Base-by-base conservation (phyloP, 2,888 invertebrate species). In the Chymomyza procnemis region DNA sequence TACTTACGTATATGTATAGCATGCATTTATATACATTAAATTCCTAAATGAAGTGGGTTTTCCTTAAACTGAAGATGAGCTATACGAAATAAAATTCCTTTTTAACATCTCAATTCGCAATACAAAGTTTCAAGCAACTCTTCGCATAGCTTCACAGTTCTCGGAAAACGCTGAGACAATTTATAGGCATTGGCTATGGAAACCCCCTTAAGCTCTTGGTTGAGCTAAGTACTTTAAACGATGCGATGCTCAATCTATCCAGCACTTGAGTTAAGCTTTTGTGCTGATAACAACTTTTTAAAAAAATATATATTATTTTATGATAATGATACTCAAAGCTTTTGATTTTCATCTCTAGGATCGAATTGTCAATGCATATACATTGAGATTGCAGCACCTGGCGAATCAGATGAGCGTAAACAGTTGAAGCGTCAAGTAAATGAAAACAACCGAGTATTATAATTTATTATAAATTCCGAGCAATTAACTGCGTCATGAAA, bases 401-500 rank as follows among this genome's bases (percentile, higher is more conserved):
- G 12, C 34, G 34, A 41, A 41, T 12, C 34, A 41, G 34, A 41
- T 41, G 34, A 41, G 34, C 12, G 34, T 41, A 41, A 41, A 41
- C 34, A 41, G 34, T 41, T 12, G 12, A 41, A 41, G 34, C 34
- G 12, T 41, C 34, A 41, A 41, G 34, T 41, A 3, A 41, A 41
- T 41, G 34, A 0, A 12, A 41, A 41, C 34, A 41, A 41, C 34
- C 12, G 34, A 41, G 34, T 41, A 41, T 3, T 41, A 12, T 0
- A 41, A 41, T 9, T 41, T 5, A 41, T 41, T 12, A 41, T 4
- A 41, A 41, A 41, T 41, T 41, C 34, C 1, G 34, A 12, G 50
- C 50, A n/a, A 50, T 50, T 50, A 50, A 19, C 50, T 50, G 50
- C 50, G 50, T 50, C 50, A 50, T 50, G 50, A 16, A 50, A 50